Conservation (phyloP, 2,888 invertebrate genomes). For the Sarcophaga caerulescens region DNA sequence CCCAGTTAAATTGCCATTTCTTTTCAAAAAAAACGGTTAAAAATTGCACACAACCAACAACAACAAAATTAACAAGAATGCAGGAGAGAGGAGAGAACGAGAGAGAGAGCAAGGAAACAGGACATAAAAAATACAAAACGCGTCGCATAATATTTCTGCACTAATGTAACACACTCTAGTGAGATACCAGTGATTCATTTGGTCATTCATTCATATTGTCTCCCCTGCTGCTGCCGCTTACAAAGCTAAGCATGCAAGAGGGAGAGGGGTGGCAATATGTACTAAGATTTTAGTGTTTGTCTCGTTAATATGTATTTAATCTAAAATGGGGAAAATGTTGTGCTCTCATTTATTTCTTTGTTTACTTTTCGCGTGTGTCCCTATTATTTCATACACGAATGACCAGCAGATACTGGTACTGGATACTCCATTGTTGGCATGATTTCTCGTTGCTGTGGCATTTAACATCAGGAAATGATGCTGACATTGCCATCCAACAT, state of each 20-base stretch:
- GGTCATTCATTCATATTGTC: slow-evolving; percentile 44
- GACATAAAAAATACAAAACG: slow-evolving; percentile 55
- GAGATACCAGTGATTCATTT: slow-evolving; percentile 33
- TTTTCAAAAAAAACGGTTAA: slow-evolving; percentile 43
- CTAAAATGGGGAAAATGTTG: slow-evolving; percentile 45
- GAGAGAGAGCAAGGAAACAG: background rate
- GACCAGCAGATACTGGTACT: slow-evolving; percentile 66
- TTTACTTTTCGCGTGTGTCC: slow-evolving; percentile 46
- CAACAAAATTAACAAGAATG: background rate
- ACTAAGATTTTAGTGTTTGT: slow-evolving; percentile 55
- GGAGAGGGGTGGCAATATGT: background rate
- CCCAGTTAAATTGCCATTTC: slow-evolving; percentile 78
- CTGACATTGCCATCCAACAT: slow-evolving; percentile 77
- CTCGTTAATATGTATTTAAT: slow-evolving; percentile 45
- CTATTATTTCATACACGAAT: slow-evolving; percentile 65
- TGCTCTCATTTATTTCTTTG: slow-evolving; percentile 62
- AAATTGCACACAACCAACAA: slow-evolving; percentile 12
- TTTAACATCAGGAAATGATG: slow-evolving; percentile 80
- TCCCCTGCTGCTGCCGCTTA: background rate
- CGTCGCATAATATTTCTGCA: slow-evolving; percentile 71
- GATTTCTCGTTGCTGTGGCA: slow-evolving; percentile 76
- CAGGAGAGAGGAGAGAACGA: background rate
- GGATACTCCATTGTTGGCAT: slow-evolving; percentile 36
- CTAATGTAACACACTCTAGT: slow-evolving; percentile 50
- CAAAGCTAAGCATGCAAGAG: background rate